Evolutionary conservation across 2,888 invertebrate species (phyloP).

Genomic region (Cosmorhoe ocellata): DNA sequence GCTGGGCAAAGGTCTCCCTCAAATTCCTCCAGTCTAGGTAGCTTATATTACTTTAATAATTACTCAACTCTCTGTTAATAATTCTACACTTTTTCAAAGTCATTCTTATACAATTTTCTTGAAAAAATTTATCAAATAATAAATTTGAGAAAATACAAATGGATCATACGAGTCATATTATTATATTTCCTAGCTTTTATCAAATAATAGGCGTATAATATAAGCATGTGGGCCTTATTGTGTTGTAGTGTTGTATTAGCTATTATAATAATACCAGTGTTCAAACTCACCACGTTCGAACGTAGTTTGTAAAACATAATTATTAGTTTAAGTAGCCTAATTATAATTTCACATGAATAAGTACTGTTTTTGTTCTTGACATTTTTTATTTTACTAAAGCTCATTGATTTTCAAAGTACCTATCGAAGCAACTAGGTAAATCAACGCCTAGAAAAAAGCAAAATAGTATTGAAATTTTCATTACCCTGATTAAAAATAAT

Average conservation of each 20-base stretch:
- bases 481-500: no score
- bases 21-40: neutral
- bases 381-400: no score
- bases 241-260: slow-evolving; percentile 34
- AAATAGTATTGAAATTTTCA: no score
- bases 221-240: slow-evolving; percentile 49
- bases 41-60: neutral
- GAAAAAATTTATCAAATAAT: no score
- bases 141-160: neutral
- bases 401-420: no score
- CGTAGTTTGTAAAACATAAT: slow-evolving; percentile 30
- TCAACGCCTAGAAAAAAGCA: no score
- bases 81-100: neutral
- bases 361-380: neutral
- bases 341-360: slow-evolving; percentile 4
- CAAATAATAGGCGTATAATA: slow-evolving; percentile 17
- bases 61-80: neutral
- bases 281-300: slow-evolving; percentile 79
- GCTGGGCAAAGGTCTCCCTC: no score
- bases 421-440: no score
- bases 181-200: slow-evolving; percentile 32
- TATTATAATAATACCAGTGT: slow-evolving; percentile 45
- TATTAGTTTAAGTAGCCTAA: slow-evolving; percentile 23
- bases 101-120: no score
- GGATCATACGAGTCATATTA: slow-evolving; percentile 28